These are phyloP conservation scores for Eleginops maclovinus DNA, from an alignment of 2,113 vertebrate genomes.

Conservation along the genomic window DNA sequence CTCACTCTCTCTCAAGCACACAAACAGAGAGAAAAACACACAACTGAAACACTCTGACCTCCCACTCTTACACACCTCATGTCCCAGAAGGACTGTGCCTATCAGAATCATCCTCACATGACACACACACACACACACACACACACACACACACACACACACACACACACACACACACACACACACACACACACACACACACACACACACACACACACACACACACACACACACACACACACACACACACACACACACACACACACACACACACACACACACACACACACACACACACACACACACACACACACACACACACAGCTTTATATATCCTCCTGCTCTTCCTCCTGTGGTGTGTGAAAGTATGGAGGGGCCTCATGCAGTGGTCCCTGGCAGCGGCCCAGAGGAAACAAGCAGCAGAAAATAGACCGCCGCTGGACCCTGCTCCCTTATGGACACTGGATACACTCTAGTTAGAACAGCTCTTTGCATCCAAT, in stretches of 20 bases:
- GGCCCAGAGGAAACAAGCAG: slow-evolving; percentile 57
- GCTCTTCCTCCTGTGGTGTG: slow-evolving; percentile 18
- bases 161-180: slow-evolving; percentile 4
- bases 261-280: slow-evolving; percentile 11
- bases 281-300: slow-evolving; percentile 4
- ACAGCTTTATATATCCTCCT: slow-evolving; percentile 2
- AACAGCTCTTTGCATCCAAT: slow-evolving; percentile 11
- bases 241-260: slow-evolving; percentile 4
- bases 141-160: slow-evolving; percentile 11
- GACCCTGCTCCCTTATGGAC: slow-evolving; percentile 56
- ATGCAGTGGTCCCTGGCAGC: slow-evolving; percentile 55
- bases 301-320: slow-evolving; percentile 11
- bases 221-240: slow-evolving; percentile 11
- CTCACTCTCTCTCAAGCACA: not conserved
- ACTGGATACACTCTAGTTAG: slow-evolving; percentile 34
- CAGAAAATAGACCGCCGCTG: slow-evolving; percentile 52
- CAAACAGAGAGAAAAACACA: slow-evolving; percentile 4
- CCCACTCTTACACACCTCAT: slow-evolving; percentile 20
- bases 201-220: slow-evolving; percentile 4
- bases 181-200: slow-evolving; percentile 11
- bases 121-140: slow-evolving; percentile 26
- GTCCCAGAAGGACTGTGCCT: slow-evolving; percentile 17
- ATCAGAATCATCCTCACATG: slow-evolving; percentile 29
- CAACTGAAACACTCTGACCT: slow-evolving; percentile 11
- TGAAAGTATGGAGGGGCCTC: slow-evolving; percentile 63